These are phyloP conservation scores for Hylia prasina DNA, from an alignment of 2,113 vertebrate genomes.

Conservation along the genomic window DNA sequence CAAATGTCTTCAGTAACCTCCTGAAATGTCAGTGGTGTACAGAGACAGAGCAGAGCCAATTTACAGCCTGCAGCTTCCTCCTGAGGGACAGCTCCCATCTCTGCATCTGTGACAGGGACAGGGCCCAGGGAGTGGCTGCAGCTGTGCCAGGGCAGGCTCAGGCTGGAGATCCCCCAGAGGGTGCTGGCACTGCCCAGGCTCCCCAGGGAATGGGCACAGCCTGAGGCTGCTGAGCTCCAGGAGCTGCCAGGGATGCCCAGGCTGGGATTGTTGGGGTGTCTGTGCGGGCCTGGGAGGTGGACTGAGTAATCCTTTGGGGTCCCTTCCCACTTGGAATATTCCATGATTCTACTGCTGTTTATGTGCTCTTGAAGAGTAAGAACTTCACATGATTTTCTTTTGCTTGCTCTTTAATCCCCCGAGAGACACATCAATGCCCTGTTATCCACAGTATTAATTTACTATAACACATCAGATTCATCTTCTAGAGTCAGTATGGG, in stretches of 20 bases:
- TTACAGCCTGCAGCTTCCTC: neutral
- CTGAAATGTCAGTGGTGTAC: neutral
- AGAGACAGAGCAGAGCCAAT: neutral
- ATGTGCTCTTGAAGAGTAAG: neutral
- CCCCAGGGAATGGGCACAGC: neutral
- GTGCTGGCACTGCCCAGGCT: neutral
- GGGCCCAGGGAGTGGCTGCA: fast-evolving
- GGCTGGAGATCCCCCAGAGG: fast-evolving
- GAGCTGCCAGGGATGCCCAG: neutral
- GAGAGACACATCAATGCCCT: neutral
- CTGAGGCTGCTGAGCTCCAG: neutral
- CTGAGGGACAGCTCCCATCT: neutral
- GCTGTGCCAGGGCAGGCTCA: fast-evolving
- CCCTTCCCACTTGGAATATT: neutral
- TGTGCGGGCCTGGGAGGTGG: fast-evolving
- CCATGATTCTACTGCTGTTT: neutral
- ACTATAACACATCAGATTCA: neutral
- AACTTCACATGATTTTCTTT: neutral
- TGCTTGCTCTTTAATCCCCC: neutral
- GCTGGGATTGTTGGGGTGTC: neutral
- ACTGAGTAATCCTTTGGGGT: fast-evolving
- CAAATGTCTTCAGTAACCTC: neutral
- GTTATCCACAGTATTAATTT: neutral
- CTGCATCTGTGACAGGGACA: neutral
- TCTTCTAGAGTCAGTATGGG: neutral